phyloP scores from a whole-genome alignment of 1,140 invertebrate species.

The Apis laboriosa region DNA sequence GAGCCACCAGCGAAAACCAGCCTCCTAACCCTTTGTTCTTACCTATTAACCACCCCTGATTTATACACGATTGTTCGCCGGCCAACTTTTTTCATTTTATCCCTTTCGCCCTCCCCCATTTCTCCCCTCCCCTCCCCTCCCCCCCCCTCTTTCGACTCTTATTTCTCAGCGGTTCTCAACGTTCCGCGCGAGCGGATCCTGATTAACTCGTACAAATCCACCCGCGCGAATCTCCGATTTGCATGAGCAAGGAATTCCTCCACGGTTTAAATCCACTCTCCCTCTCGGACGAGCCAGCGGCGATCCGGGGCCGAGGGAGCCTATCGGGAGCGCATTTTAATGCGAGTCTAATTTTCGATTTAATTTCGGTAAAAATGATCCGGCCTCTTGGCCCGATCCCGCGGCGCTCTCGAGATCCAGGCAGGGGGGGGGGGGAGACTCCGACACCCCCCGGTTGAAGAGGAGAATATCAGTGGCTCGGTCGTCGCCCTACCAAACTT shows the following conservation, averaged over 20 bases:
- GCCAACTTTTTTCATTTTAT: slow-evolving; percentile 77
- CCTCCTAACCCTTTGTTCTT: slow-evolving; percentile 75
- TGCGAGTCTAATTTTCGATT: slow-evolving; percentile 79
- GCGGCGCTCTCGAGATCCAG: slow-evolving; percentile 13
- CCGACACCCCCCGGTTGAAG: too few relatives aligned
- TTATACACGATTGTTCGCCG: slow-evolving; percentile 75
- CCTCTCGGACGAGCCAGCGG: slow-evolving; percentile 62
- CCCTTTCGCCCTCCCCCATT: slow-evolving; percentile 34
- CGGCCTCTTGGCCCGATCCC: slow-evolving; percentile 62
- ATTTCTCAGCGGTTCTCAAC: slow-evolving; percentile 67
- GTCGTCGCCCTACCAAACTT: slow-evolving; percentile 68
- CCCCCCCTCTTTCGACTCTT: slow-evolving; percentile 53
- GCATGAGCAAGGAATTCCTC: slow-evolving; percentile 76
- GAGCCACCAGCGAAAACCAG: slow-evolving; percentile 39
- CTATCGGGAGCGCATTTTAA: slow-evolving; percentile 77
- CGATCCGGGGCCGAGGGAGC: slow-evolving; percentile 63
- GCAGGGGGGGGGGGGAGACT: too few relatives aligned
- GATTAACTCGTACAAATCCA: slow-evolving; percentile 70
- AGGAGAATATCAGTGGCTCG: too few relatives aligned
- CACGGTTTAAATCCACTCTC: slow-evolving; percentile 9
- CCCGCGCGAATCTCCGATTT: slow-evolving; percentile 70
- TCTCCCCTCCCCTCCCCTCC: too few relatives aligned
- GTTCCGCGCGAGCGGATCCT: slow-evolving; percentile 67
- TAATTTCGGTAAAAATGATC: slow-evolving; percentile 79
- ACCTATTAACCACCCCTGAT: slow-evolving; percentile 76